Evolutionary conservation across 2,797 vertebrate genomes (phyloP), one percentile per base, ranked within the genome.

Genomic region (Thaleichthys pacificus): DNA sequence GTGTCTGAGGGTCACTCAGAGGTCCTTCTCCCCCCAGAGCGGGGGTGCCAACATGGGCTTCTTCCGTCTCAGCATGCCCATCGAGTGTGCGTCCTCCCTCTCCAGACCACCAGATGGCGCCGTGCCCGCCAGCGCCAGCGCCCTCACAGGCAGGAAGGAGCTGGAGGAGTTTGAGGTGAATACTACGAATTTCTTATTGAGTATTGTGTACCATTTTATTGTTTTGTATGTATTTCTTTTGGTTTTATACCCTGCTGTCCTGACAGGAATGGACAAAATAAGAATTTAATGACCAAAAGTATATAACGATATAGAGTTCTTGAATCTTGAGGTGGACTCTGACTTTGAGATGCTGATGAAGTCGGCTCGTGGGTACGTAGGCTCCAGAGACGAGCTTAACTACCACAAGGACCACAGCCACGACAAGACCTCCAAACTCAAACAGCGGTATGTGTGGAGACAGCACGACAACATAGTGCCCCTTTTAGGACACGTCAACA

Each of bases 301-400:
- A 42, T 42, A 0, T 42, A 42, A 42, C 2, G 3, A 42, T 42
- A 11, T 42, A 11, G 38, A 11, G 8, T 1, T 42, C 11, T 11
- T 42, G 38, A 9, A 11, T 42, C 38, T 42, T 42, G 38, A 42
- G 77, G 86, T 89, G 47, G 96, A 98, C 89, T 97, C 97, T 58
- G 97, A 98, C 89, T 99, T 96, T 88, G 97, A 98, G 85, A 93
- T 97, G 68, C 82, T 94, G 69, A 96, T 97, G 96, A 98, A 98
- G 90, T 96, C 96, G 19, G 96, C 96, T 72, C 95, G 95, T 60
- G 94, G 92, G 73, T 96, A 95, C 80, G 81, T 94, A 28, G 93
- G 93, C 70, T 93, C 96, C 2, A 95, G 94, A 88, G 87, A 96
- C 61, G 96, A 98, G 79, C 93, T 97, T 72, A 96, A 95, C 87